Evolutionary conservation across 2,113 vertebrate species (phyloP).

Genomic region (Otis tarda): DNA sequence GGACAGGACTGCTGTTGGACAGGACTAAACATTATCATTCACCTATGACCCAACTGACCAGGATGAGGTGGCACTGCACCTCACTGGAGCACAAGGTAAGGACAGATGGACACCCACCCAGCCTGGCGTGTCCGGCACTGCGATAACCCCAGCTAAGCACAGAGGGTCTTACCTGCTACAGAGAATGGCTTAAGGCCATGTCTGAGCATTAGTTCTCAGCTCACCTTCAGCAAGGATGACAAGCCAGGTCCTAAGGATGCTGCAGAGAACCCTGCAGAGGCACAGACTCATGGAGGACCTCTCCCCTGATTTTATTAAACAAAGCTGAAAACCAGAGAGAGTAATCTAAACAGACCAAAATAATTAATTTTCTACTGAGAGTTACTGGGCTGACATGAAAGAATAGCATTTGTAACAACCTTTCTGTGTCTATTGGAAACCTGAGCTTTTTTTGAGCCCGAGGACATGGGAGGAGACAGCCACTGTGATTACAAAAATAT

Average conservation of each 20-base stretch:
- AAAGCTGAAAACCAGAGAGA: background rate
- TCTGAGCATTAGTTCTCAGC: background rate
- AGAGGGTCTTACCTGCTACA: background rate
- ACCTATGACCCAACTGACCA: background rate
- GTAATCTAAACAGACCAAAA: background rate
- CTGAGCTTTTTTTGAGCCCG: background rate
- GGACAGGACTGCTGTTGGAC: background rate
- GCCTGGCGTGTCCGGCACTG: background rate
- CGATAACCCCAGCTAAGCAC: background rate
- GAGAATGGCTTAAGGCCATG: background rate
- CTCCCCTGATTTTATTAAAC: background rate
- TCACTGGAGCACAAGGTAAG: background rate
- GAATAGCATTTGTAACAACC: background rate
- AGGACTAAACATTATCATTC: background rate
- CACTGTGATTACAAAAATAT: background rate
- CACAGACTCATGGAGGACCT: background rate
- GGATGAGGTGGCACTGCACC: fast-evolving
- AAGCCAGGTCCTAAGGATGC: background rate
- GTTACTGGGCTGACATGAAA: background rate
- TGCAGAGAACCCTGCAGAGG: background rate
- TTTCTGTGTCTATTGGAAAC: background rate
- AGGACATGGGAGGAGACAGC: constrained; percentile 12
- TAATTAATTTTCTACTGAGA: background rate
- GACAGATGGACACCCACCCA: background rate
- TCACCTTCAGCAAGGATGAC: background rate